Percentiles rank a stretch among this genome's conserved stretches.
Conservation (phyloP, 2,888 invertebrate genomes). For the Fragum fragum region DNA sequence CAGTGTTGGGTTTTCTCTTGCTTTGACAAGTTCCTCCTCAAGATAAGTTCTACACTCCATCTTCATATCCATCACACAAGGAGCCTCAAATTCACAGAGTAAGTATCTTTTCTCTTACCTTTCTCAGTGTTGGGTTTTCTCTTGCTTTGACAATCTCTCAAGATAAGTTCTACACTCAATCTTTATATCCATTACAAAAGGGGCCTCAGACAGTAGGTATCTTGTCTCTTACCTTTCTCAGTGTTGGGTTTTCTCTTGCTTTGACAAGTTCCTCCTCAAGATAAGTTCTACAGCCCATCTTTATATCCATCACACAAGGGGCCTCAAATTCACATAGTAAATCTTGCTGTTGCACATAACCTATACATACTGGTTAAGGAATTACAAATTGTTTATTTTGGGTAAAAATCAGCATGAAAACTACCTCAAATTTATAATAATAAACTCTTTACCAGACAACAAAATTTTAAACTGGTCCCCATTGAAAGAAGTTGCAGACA, state of each 20-base stretch:
- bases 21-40: constrained; percentile 97
- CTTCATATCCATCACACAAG: constrained; percentile 99
- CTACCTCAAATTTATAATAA: no score
- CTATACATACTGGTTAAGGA: constrained; percentile 75
- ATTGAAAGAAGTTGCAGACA: no score
- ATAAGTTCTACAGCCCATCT: constrained; percentile 97
- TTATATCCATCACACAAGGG: constrained; percentile 99
- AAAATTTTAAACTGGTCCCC: no score
- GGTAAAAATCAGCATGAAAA: no score
- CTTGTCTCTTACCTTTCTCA: constrained; percentile 88
- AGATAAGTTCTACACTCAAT: constrained; percentile 97
- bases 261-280: constrained; percentile 97
- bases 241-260: constrained; percentile 97
- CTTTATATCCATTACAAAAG: constrained; percentile 99
- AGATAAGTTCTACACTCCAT: constrained; percentile 97
- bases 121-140: constrained; percentile 94
- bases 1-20: constrained; percentile 96
- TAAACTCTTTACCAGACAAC: no score
- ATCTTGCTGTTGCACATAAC: constrained; percentile 96
- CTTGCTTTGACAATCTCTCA: constrained; percentile 98
- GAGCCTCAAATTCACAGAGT: constrained; percentile 95
- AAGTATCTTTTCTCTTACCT: constrained; percentile 89
- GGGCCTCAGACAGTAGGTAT: constrained; percentile 90
- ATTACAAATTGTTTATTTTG: not conserved
- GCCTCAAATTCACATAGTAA: constrained; percentile 95